Percentiles rank a stretch among this genome's conserved stretches.
Conservation (phyloP, 2,888 invertebrate genomes). For the Odontomyia ornata region DNA sequence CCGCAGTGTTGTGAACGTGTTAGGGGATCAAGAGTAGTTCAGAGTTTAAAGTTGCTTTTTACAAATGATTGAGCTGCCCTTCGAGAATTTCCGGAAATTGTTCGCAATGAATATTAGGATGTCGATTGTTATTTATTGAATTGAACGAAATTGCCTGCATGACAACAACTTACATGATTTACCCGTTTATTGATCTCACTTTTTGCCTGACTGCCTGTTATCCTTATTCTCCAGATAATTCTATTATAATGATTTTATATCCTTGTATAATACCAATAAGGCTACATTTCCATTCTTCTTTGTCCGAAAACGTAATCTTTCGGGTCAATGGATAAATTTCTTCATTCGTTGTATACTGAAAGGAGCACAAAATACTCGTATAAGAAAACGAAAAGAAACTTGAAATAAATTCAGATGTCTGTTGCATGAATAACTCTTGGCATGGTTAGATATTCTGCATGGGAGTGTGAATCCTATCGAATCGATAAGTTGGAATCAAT, state of each 20-base stretch:
- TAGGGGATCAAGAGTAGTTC: too few relatives aligned
- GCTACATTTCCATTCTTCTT: neutral
- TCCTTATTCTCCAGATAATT: neutral
- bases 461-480: neutral
- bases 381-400: neutral
- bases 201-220: neutral
- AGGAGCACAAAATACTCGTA: too few relatives aligned
- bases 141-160: too few relatives aligned
- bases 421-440: neutral
- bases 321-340: neutral
- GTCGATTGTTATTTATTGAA: too few relatives aligned
- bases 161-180: too few relatives aligned
- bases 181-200: too few relatives aligned
- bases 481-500: constrained; percentile 7
- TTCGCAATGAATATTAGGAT: too few relatives aligned
- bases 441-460: neutral
- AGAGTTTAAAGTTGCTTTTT: too few relatives aligned
- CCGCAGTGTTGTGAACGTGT: too few relatives aligned
- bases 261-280: neutral
- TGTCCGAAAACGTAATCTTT: neutral
- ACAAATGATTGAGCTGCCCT: too few relatives aligned
- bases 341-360: too few relatives aligned
- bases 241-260: neutral
- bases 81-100: too few relatives aligned
- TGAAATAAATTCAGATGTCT: neutral